These are phyloP conservation scores for Chaunax sp. DNA, from an alignment of 2,797 vertebrate genomes.

Conservation along the genomic window DNA sequence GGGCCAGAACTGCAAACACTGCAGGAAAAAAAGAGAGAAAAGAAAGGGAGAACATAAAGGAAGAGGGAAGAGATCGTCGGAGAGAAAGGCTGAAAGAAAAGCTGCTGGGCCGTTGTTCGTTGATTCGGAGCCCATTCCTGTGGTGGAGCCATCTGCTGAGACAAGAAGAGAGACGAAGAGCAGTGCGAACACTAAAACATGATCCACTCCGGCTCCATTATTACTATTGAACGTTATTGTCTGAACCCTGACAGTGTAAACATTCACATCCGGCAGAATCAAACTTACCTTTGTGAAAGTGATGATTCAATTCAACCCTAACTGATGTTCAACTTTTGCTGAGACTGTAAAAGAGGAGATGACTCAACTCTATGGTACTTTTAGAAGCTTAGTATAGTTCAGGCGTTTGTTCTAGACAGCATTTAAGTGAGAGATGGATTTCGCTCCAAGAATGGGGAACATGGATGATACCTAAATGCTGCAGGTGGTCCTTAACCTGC, in stretches of 20 bases:
- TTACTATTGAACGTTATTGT: neutral
- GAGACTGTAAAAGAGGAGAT: neutral
- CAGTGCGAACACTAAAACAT: conserved; percentile 32
- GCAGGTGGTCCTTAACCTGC: neutral
- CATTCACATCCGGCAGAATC: neutral
- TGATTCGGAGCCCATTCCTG: conserved; percentile 63
- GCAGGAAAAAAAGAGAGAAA: conserved; percentile 37
- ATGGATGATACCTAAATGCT: neutral
- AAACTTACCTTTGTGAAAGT: too few species aligned
- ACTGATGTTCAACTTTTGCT: neutral
- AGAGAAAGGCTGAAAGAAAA: conserved; percentile 34
- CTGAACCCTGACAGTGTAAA: neutral
- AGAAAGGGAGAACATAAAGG: conserved; percentile 24
- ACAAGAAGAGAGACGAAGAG: conserved; percentile 33
- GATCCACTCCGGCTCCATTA: conserved; percentile 14
- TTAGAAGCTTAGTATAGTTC: neutral
- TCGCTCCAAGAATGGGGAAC: neutral
- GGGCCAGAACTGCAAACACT: conserved; percentile 57
- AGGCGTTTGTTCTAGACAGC: neutral
- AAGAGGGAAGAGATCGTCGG: conserved; percentile 43
- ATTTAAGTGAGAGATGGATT: neutral
- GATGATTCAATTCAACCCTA: too few species aligned
- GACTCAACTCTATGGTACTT: neutral
- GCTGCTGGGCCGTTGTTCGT: conserved; percentile 56
- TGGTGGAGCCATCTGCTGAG: conserved; percentile 75